A percentile compares a stretch with the other conserved stretches of the same genome.
These are phyloP conservation scores for Ahaetulla prasina DNA, from an alignment of 2,113 vertebrate species.

Conservation along the genomic window DNA sequence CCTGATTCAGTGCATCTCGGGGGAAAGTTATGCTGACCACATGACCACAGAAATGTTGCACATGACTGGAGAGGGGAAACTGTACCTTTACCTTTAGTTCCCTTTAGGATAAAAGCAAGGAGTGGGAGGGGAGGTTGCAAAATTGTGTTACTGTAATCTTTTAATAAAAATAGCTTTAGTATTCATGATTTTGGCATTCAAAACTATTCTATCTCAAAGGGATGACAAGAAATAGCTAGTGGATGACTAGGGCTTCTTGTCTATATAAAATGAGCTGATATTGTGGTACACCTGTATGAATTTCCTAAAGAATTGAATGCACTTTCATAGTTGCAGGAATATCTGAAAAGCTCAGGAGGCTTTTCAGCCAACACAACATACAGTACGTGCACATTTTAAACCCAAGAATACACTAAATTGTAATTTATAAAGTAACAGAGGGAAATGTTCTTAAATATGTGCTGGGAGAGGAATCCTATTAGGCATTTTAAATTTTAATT, in stretches of 20 bases:
- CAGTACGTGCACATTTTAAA: no score
- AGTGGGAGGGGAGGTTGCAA: not conserved
- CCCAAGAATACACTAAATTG: not conserved
- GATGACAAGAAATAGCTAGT: not conserved
- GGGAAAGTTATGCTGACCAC: not conserved
- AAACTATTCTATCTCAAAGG: not conserved
- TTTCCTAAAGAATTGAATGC: not conserved
- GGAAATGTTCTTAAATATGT: not conserved
- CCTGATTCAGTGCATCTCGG: rapidly evolving
- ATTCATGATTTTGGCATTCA: not conserved
- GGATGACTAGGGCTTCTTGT: not conserved
- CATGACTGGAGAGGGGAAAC: not conserved
- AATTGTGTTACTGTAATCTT: not conserved
- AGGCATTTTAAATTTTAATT: not conserved
- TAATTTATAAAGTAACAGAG: not conserved
- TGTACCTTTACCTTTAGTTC: not conserved
- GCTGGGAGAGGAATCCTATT: not conserved
- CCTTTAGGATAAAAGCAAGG: not conserved
- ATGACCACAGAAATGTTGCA: not conserved
- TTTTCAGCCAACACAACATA: no score
- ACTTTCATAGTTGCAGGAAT: no score
- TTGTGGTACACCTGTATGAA: not conserved
- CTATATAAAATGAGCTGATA: not conserved
- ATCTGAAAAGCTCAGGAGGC: no score
- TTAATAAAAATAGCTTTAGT: not conserved